phyloP scores from a whole-genome alignment of 2,113 vertebrate genomes.

The Jacana jacana region DNA sequence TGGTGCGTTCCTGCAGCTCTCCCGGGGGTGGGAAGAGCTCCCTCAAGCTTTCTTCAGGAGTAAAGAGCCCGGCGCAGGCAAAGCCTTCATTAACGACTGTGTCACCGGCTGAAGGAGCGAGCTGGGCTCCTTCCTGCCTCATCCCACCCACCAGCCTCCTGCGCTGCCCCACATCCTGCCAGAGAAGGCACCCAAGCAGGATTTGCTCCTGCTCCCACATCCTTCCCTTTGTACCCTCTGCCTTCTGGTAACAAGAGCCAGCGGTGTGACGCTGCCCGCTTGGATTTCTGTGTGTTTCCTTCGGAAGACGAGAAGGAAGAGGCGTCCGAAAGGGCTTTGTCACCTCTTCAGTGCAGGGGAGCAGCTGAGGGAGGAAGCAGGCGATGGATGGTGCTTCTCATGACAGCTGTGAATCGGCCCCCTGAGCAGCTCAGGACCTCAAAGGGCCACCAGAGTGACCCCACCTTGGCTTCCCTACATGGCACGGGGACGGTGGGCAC shows the following conservation, averaged over 20 bases:
- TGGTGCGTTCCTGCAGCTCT: background rate
- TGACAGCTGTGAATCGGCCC: background rate
- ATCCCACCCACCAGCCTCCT: background rate
- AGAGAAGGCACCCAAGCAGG: background rate
- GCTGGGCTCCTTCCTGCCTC: background rate
- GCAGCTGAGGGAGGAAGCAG: background rate
- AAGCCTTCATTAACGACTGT: background rate
- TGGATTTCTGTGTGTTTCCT: background rate
- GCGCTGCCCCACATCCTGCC: conserved; percentile 32
- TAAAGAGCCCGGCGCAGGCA: background rate
- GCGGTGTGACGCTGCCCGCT: background rate
- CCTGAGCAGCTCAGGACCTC: background rate
- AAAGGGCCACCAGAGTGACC: background rate
- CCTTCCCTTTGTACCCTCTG: background rate
- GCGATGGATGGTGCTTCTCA: background rate
- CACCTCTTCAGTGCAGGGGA: background rate
- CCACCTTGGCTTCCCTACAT: fast-evolving
- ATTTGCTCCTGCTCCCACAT: conserved; percentile 34
- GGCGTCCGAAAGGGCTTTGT: background rate
- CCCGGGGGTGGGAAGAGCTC: background rate
- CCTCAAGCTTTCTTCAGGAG: background rate
- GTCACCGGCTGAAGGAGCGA: background rate
- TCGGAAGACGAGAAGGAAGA: background rate
- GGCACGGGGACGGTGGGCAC: background rate
- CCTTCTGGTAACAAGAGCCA: background rate